A percentile compares a stretch with the other conserved stretches of the same genome.
These are phyloP conservation scores for Epizoanthus rinbou DNA, from an alignment of 92 coral and sea anemone genomes.

Conservation along the genomic window DNA sequence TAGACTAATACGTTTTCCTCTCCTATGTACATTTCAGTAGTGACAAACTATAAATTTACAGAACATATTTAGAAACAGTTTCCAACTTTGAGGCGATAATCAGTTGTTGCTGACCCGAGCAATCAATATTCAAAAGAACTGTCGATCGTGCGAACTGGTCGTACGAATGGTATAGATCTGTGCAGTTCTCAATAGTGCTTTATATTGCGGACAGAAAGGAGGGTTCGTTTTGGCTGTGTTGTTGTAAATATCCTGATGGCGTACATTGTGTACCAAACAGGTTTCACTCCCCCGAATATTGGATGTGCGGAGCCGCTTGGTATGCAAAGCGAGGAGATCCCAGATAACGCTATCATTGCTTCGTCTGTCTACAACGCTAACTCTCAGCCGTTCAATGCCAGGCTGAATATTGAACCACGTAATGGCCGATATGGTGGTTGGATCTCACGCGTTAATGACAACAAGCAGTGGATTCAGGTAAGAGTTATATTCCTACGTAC, in stretches of 20 bases:
- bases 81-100: no score
- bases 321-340: slow-evolving; percentile 33
- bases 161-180: no score
- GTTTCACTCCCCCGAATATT: slow-evolving; percentile 13
- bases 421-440: background rate
- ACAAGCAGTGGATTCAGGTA: slow-evolving; percentile 31
- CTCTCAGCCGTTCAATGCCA: background rate
- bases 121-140: no score
- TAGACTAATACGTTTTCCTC: no score
- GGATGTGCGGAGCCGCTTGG: slow-evolving; percentile 26
- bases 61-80: no score
- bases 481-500: background rate
- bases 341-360: slow-evolving; percentile 17
- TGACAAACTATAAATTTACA: no score
- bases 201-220: no score
- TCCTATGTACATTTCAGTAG: no score
- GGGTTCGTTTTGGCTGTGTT: background rate
- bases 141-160: no score
- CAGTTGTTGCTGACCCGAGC: no score
- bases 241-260: no score
- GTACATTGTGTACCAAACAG: background rate
- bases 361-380: background rate
- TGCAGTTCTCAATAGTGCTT: background rate
- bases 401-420: background rate
- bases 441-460: background rate